phyloP scores from a whole-genome alignment of 2,113 vertebrate genomes.

The Cryptomyrus ogoouensis region DNA sequence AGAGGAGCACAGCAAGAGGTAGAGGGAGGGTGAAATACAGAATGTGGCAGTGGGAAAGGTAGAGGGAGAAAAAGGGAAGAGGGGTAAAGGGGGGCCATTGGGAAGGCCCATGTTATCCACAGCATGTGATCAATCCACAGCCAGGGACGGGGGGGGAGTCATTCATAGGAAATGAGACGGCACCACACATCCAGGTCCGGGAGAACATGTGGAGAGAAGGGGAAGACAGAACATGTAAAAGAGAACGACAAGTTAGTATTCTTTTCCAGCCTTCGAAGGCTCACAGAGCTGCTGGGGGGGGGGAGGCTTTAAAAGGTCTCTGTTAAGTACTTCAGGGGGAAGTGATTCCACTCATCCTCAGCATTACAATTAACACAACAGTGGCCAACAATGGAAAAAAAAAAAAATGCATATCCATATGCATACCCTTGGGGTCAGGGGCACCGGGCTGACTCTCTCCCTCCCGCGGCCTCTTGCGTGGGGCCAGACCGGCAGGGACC shows the following conservation, averaged over 20 bases:
- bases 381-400: not conserved
- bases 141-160: conserved; percentile 42
- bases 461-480: conserved; percentile 53
- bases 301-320: conserved; percentile 48
- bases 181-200: conserved; percentile 55
- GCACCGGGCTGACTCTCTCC: conserved; percentile 8
- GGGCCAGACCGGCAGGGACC: conserved; percentile 27
- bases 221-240: conserved; percentile 61
- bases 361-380: not conserved
- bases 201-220: conserved; percentile 63
- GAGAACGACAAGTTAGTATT: conserved; percentile 52
- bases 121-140: conserved; percentile 53
- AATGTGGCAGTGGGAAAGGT: not conserved
- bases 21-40: not conserved
- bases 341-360: conserved; percentile 20
- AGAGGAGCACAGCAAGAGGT: not conserved
- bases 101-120: conserved; percentile 52
- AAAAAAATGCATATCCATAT: not conserved
- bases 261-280: conserved; percentile 26
- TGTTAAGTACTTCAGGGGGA: conserved; percentile 42
- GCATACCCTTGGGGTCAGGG: conserved; percentile 44
- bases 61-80: not conserved
- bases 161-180: conserved; percentile 32
- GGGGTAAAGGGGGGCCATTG: conserved; percentile 41
- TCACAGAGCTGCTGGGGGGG: not conserved